Evolutionary conservation across 23 tunicate genomes (phyloP).

Genomic region (Trididemnum miniatum): DNA sequence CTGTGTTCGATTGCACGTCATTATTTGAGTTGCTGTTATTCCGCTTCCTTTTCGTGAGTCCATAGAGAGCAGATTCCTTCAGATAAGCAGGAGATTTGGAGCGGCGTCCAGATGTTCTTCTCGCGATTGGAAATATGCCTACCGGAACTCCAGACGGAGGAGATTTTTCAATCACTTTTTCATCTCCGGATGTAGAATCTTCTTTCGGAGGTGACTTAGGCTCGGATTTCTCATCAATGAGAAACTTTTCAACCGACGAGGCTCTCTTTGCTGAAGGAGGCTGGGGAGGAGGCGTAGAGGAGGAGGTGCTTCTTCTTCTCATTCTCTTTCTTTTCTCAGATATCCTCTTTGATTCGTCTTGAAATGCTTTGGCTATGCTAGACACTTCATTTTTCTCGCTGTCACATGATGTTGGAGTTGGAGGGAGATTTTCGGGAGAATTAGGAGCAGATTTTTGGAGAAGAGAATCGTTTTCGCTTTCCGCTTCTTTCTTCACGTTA

Average conservation of each 20-base stretch:
- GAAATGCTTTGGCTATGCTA: not conserved
- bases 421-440: not conserved
- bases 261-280: conserved; percentile 38
- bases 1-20: conserved; percentile 9
- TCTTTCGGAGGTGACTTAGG: not conserved
- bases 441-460: not conserved
- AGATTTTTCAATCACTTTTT: not conserved
- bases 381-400: not conserved
- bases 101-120: conserved; percentile 68
- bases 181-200: conserved; percentile 1
- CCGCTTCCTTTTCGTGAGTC: conserved; percentile 48
- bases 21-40: conserved; percentile 33
- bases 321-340: conserved; percentile 12
- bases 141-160: conserved; percentile 30
- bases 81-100: conserved; percentile 87
- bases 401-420: not conserved
- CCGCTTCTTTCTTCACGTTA: not conserved
- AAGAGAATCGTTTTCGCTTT: not conserved
- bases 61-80: conserved; percentile 47
- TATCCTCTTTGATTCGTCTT: not conserved
- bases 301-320: conserved; percentile 52
- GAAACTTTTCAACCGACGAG: conserved; percentile 36
- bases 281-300: conserved; percentile 49
- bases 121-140: conserved; percentile 32
- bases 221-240: not conserved